Evolutionary conservation across 2,113 vertebrate species (phyloP), one percentile per base, ranked within the genome.

Genomic region (Amblyornis subalaris): DNA sequence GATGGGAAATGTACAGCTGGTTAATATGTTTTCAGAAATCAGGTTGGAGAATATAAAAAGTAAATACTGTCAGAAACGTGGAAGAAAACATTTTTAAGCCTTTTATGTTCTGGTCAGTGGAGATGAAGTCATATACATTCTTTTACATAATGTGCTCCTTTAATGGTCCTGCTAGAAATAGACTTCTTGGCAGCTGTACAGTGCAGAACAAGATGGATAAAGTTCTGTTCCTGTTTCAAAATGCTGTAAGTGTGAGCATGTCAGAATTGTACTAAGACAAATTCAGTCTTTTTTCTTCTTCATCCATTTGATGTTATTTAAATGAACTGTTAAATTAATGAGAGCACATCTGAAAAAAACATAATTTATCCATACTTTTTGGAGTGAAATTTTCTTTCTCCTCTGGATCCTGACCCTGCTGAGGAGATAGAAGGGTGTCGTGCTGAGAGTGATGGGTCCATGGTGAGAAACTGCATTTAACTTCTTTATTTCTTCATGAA

Each of bases 11-110:
- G 51, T 84, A 75, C 72, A 90, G n/a, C 57, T 90, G 69, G 61
- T 89, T 89, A 53, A 26, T 78, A 45, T 95, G 83, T 77, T 92
- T 94, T 92, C 48, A 87, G 72, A 93, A 94, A 57, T 92, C 61
- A 73, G 73, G 10, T 53, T 87, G 53, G 40, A 87, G 66, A 87
- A 75, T 94, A 69, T 64, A 74, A 67, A 90, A 91, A 89, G 57
- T 61, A 89, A 89, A 85, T 75, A 57, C 48, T 86, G 51, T 58
- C 80, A 91, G 80, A 89, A 87, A 53, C 53, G 50, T 40, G 64
- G 73, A 71, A 84, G 66, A 92, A 89, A 87, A 65, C 16, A 57
- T 64, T 85, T 80, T 83, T 91, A 85, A 89, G 74, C 29, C 73
- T 89, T 90, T 92, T 84, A 79, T 82, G 33, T 92, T 92, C 84